These are phyloP conservation scores for Nasua narica DNA, from an alignment of 2,797 vertebrate genomes.

Conservation along the genomic window DNA sequence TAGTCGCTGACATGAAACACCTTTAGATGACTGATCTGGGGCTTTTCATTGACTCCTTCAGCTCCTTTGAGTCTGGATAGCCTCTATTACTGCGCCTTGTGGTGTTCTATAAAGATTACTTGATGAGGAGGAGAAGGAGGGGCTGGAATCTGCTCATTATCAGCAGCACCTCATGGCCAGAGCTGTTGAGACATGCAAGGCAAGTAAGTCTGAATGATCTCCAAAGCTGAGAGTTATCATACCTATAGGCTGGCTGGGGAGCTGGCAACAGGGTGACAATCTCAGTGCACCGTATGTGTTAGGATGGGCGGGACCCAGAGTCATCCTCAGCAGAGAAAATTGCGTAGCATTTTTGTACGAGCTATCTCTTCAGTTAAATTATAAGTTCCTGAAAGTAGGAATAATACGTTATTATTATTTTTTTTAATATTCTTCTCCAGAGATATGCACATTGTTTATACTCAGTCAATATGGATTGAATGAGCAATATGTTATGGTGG, in stretches of 20 bases:
- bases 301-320: not conserved
- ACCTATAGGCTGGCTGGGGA: not conserved
- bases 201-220: not conserved
- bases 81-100: conserved; percentile 16
- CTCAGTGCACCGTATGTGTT: not conserved
- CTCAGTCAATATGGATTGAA: not conserved
- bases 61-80: conserved; percentile 36
- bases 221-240: not conserved
- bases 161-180: not conserved
- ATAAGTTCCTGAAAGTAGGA: not conserved
- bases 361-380: not conserved
- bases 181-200: conserved; percentile 38
- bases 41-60: conserved; percentile 23
- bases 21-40: conserved; percentile 6
- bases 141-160: conserved; percentile 62
- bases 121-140: conserved; percentile 12
- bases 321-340: not conserved
- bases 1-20: conserved; percentile 40
- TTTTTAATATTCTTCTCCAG: not conserved
- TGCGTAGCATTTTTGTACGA: not conserved
- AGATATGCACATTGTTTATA: not conserved
- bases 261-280: not conserved
- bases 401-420: not conserved
- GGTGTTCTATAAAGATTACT: conserved; percentile 41
- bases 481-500: not conserved